These are phyloP conservation scores for Saxidomus purpurata DNA, from an alignment of 1,140 invertebrate genomes.

Conservation along the genomic window DNA sequence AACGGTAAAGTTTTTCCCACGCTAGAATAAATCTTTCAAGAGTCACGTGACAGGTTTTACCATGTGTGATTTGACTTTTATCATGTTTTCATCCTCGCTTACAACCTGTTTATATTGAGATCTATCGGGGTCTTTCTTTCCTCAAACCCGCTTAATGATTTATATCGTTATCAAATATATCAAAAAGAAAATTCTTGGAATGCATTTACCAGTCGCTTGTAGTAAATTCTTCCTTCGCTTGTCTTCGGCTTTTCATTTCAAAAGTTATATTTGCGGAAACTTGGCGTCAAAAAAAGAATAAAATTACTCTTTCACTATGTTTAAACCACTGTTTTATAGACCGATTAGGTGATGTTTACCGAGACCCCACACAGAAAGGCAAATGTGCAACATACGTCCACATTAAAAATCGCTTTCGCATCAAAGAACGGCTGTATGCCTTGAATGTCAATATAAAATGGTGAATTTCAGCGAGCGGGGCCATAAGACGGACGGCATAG, in stretches of 20 bases:
- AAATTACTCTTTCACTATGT: background rate
- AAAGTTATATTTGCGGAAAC: background rate
- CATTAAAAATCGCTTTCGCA: no score
- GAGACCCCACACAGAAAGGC: no score
- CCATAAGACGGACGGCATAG: no score
- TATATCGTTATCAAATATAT: slow-evolving; percentile 44
- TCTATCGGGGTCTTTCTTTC: slow-evolving; percentile 36
- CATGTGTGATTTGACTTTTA: slow-evolving; percentile 60
- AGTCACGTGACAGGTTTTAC: slow-evolving; percentile 30
- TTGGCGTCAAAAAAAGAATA: background rate
- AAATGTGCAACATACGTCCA: no score
- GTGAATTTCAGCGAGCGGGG: no score
- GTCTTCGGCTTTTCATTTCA: background rate
- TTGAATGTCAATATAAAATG: no score
- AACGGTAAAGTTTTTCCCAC: slow-evolving; percentile 56
- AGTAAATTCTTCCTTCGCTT: background rate
- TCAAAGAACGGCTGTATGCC: no score
- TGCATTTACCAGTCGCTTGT: slow-evolving; percentile 22
- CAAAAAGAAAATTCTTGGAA: slow-evolving; percentile 18
- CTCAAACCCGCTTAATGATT: background rate
- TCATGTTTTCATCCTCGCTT: slow-evolving; percentile 53
- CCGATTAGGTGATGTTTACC: no score
- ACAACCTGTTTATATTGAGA: slow-evolving; percentile 54
- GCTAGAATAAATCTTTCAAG: slow-evolving; percentile 44
- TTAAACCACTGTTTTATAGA: background rate